Percentiles rank a stretch among this genome's conserved stretches.
Conservation (phyloP, 2,113 vertebrate species). For the Miniopterus natalensis region DNA sequence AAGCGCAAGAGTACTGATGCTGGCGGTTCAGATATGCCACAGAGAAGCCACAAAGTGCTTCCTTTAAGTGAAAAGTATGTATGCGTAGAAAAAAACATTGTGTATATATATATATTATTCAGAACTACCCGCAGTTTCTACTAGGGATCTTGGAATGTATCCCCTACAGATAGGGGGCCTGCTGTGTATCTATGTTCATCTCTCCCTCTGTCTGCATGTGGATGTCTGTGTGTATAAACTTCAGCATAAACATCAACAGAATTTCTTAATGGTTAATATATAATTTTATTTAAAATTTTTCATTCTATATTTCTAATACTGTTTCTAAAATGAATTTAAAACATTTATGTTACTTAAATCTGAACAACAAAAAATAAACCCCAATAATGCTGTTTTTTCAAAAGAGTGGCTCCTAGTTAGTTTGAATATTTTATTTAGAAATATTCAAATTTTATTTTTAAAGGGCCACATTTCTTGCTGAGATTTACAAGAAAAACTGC, state of each 20-base stretch:
- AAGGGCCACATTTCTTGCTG: not conserved
- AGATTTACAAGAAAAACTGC: not conserved
- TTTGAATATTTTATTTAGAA: conserved; percentile 22
- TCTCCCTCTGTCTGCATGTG: not conserved
- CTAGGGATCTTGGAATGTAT: not conserved
- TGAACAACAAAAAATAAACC: not conserved
- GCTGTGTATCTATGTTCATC: fast-evolving
- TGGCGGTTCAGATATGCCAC: not conserved
- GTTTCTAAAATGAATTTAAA: not conserved
- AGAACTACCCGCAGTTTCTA: not conserved
- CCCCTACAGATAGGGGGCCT: not conserved
- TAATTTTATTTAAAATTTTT: not conserved
- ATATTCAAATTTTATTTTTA: not conserved
- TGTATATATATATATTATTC: not conserved
- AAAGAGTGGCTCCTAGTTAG: not conserved
- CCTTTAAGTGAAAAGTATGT: not conserved
- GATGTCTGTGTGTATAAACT: not conserved
- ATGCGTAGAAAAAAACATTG: not conserved
- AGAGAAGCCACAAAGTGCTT: not conserved
- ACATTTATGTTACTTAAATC: not conserved
- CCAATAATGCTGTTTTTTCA: not conserved
- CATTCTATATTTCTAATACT: not conserved
- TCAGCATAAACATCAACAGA: not conserved
- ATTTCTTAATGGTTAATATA: not conserved
- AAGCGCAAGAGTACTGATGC: not conserved